Percentiles rank a stretch among this genome's conserved stretches.
These are phyloP conservation scores for Ochropleura leucogaster DNA, from an alignment of 2,888 invertebrate species.

Conservation along the genomic window DNA sequence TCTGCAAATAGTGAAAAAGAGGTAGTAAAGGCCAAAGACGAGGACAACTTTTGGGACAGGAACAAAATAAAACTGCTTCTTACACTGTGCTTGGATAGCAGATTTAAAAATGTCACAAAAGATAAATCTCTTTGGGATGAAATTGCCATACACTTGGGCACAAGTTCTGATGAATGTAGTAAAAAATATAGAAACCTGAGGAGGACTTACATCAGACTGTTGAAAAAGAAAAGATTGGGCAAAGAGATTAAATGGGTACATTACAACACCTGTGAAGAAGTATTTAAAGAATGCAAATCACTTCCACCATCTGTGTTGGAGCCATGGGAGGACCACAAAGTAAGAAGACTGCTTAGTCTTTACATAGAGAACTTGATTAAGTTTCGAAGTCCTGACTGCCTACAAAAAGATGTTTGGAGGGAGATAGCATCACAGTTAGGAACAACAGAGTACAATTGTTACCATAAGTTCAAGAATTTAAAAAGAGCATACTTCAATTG, in stretches of 20 bases:
- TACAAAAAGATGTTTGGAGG: constrained; percentile 86
- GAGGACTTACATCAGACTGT: constrained; percentile 83
- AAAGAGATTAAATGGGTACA: constrained; percentile 87
- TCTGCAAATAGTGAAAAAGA: constrained; percentile 68
- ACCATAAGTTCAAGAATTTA: constrained; percentile 86
- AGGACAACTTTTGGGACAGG: constrained; percentile 83
- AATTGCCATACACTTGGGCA: constrained; percentile 78
- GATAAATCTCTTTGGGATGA: constrained; percentile 80
- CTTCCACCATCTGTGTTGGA: constrained; percentile 77
- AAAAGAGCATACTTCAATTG: constrained; percentile 85
- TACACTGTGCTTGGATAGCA: constrained; percentile 79
- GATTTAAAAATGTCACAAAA: constrained; percentile 72
- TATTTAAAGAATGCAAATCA: constrained; percentile 83
- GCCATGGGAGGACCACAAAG: constrained; percentile 85
- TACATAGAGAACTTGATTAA: constrained; percentile 83
- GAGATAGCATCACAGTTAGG: constrained; percentile 81
- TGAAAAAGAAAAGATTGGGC: constrained; percentile 83
- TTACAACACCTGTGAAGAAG: constrained; percentile 83
- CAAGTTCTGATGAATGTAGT: constrained; percentile 80
- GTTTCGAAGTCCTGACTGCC: constrained; percentile 77
- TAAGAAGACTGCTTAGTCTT: constrained; percentile 78
- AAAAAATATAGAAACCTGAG: constrained; percentile 83
- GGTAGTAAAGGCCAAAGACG: constrained; percentile 68
- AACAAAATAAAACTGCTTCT: constrained; percentile 82
- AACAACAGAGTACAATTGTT: constrained; percentile 85